Conservation (phyloP, 1,140 invertebrate species). For the Cotesia typhae region DNA sequence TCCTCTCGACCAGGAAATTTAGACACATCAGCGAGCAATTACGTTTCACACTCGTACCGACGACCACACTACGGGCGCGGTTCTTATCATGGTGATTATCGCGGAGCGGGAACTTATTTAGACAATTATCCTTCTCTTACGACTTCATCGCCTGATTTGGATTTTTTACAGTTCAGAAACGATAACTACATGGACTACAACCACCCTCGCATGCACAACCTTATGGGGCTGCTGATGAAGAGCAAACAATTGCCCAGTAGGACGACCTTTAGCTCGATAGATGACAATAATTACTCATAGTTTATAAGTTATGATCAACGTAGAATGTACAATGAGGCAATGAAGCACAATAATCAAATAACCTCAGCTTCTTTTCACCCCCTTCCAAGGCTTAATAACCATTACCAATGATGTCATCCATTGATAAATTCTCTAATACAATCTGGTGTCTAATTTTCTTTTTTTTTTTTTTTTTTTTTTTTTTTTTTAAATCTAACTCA, state of each 20-base stretch:
- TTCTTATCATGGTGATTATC: slow-evolving; percentile 18
- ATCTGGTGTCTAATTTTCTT: too few species aligned
- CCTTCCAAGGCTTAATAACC: too few species aligned
- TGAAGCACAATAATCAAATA: too few species aligned
- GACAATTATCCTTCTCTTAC: slow-evolving; percentile 50
- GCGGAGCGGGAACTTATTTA: slow-evolving; percentile 25
- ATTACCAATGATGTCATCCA: too few species aligned
- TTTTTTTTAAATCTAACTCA: too few species aligned
- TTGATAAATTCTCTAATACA: too few species aligned
- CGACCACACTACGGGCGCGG: slow-evolving; percentile 22
- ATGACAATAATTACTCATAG: slow-evolving; percentile 40
- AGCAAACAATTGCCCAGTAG: slow-evolving; percentile 56
- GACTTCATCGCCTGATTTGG: slow-evolving; percentile 40
- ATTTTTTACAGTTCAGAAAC: slow-evolving; percentile 31
- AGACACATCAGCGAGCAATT: slow-evolving; percentile 47
- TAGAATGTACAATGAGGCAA: slow-evolving; percentile 43
- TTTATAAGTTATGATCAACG: slow-evolving; percentile 36
- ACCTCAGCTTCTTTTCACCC: too few species aligned
- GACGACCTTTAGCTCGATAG: slow-evolving; percentile 38
- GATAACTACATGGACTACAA: slow-evolving; percentile 49
- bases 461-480: neutral
- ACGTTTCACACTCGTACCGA: slow-evolving; percentile 39
- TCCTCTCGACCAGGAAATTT: slow-evolving; percentile 36
- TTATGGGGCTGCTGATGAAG: slow-evolving; percentile 61
- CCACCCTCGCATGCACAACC: slow-evolving; percentile 58